phyloP scores from a whole-genome alignment of 2,797 vertebrate genomes.

The Danio aesculapii region DNA sequence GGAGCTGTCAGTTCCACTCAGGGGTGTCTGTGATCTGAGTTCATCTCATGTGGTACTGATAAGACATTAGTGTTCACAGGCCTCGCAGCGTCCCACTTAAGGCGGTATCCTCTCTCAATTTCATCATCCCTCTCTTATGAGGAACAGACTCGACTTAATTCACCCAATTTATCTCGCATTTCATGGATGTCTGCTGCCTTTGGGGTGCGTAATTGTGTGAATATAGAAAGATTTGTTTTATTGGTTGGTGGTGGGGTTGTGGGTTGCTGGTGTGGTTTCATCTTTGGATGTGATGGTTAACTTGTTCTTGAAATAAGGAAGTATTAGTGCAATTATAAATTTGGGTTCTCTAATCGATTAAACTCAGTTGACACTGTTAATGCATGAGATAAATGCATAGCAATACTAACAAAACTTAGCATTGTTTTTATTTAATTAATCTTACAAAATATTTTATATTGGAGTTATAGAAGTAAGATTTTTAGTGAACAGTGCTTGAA shows the following conservation, averaged over 20 bases:
- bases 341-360: neutral
- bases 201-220: slow-evolving; percentile 13
- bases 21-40: slow-evolving; percentile 45
- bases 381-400: neutral
- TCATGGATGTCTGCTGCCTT: slow-evolving; percentile 36
- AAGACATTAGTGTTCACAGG: slow-evolving; percentile 43
- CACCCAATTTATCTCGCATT: slow-evolving; percentile 38
- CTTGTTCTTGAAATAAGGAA: neutral
- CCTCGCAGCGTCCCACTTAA: slow-evolving; percentile 9
- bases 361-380: neutral
- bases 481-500: neutral
- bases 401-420: neutral
- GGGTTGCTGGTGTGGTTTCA: neutral
- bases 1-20: slow-evolving; percentile 45
- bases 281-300: neutral
- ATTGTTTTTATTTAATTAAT: neutral
- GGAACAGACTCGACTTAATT: slow-evolving; percentile 41
- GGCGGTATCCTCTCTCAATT: slow-evolving; percentile 29
- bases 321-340: slow-evolving; percentile 4
- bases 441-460: neutral
- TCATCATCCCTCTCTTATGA: slow-evolving; percentile 38
- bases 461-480: neutral
- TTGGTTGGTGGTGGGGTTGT: neutral
- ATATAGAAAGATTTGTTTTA: neutral
- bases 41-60: slow-evolving; percentile 26